Evolutionary conservation across 2,113 vertebrate species (phyloP), one percentile per base, ranked within the genome.

Genomic region (Ptilorrhoa leucosticta): DNA sequence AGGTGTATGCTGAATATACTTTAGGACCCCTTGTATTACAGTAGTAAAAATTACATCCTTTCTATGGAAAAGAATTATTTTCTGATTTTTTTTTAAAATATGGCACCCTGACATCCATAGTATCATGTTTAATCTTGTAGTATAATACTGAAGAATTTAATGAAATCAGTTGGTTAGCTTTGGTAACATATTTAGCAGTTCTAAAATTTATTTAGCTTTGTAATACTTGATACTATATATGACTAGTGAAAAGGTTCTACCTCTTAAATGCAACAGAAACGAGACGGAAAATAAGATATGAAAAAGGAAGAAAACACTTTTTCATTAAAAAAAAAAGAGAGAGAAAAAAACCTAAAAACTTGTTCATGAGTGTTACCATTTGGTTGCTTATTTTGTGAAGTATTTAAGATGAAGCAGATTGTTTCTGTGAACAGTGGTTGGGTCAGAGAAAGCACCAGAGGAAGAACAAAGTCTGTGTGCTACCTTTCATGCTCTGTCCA

Each of bases 271-370:
- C 15, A 64, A 78, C 12, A 92, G 42, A 72, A 92, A 56, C 12
- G 2, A 13, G 33, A 31, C 11, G 4, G 8, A 0, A 2, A 39
- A 42, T 40, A 20, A 27, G 11, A 48, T 9, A 42, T 16, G 1
- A 21, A 30, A 51, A 71, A 31, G 65, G 3, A 77, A 42, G 8
- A 44, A 65, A 60, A 58, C 18, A 30, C 2, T 6, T 61, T 45
- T 53, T 8, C 10, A 16, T 21, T 19, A 4, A 11, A 15, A n/a
- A 23, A 48, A 30, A 7, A 27, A 9, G 18, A 18, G 6, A 33
- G 7, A n/a, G 6, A 24, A 31, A 42, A 30, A 77, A 66, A 37
- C 2, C 6, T 6, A 27, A 68, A 72, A 77, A 1, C 6, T 12
- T 61, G 6, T 58, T 64, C 3, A 11, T 21, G 24, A 83, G 14